Conservation (phyloP, 2,797 vertebrate species). For the Sebastes taczanowskii region DNA sequence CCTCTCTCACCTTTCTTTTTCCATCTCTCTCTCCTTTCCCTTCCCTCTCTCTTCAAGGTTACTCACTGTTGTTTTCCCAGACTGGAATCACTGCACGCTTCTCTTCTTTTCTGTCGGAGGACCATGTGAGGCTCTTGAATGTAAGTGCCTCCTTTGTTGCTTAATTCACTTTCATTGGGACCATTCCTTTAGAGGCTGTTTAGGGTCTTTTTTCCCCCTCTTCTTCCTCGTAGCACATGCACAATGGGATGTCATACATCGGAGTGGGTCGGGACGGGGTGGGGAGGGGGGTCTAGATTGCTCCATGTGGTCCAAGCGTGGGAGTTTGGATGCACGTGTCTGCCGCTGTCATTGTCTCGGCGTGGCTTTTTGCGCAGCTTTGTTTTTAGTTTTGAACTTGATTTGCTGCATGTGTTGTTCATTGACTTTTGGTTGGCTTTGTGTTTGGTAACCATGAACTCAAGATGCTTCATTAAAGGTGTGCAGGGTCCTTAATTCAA, state of each 20-base stretch:
- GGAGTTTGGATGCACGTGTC: constrained; percentile 51
- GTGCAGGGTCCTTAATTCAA: not conserved
- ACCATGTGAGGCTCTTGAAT: constrained; percentile 72
- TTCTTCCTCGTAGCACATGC: constrained; percentile 31
- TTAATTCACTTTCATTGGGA: constrained; percentile 64
- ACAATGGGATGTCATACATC: constrained; percentile 56
- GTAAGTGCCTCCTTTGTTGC: constrained; percentile 80
- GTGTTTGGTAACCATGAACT: not conserved
- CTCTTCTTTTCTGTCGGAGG: constrained; percentile 65
- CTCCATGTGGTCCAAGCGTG: constrained; percentile 62
- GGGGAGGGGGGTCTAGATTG: constrained; percentile 42
- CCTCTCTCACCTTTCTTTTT: constrained; percentile 35
- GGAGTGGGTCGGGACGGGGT: constrained; percentile 28
- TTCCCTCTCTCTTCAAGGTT: constrained; percentile 34
- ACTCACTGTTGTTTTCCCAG: constrained; percentile 60
- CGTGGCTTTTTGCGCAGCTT: constrained; percentile 16
- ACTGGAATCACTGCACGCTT: constrained; percentile 58
- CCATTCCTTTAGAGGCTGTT: constrained; percentile 42
- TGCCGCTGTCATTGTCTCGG: constrained; percentile 51
- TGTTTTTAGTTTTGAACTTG: constrained; percentile 3
- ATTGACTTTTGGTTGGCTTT: not conserved
- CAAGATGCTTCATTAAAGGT: not conserved
- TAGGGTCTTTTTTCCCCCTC: not conserved
- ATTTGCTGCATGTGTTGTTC: not conserved
- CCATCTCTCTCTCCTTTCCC: not conserved